These are phyloP conservation scores for Rhinichthys klamathensis DNA, from an alignment of 2,113 vertebrate genomes.

Conservation along the genomic window DNA sequence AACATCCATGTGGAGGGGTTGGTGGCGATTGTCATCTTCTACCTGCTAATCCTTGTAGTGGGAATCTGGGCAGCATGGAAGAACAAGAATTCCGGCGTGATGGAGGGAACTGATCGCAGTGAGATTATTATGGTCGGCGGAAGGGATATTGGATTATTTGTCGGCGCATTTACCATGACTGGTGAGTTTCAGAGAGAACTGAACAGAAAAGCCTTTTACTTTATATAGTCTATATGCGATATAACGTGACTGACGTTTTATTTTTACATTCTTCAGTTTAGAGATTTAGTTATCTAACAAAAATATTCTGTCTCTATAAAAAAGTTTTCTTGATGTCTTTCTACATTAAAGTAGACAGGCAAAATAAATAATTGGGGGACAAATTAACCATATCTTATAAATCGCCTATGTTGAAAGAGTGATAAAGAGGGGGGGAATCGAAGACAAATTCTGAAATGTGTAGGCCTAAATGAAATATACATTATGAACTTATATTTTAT, in stretches of 20 bases:
- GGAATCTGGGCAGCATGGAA: slow-evolving; percentile 99
- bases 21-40: slow-evolving; percentile 93
- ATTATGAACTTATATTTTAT: not conserved
- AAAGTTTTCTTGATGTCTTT: not conserved
- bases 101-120: slow-evolving; percentile 84
- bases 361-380: not conserved
- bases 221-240: not conserved
- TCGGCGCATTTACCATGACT: slow-evolving; percentile 98
- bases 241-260: not conserved
- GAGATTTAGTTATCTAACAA: not conserved
- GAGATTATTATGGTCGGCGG: slow-evolving; percentile 98
- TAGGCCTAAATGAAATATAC: not conserved
- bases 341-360: not conserved
- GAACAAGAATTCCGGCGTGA: slow-evolving; percentile 88
- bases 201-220: not conserved
- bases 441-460: too few species aligned
- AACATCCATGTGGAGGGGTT: slow-evolving; percentile 93
- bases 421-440: fast-evolving
- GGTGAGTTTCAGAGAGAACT: slow-evolving; percentile 74
- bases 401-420: not conserved
- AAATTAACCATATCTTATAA: not conserved
- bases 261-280: not conserved
- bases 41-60: slow-evolving; percentile 90
- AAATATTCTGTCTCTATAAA: not conserved
- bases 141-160: slow-evolving; percentile 94